Percentiles rank a stretch among this genome's conserved stretches.
Evolutionary conservation across 2,797 vertebrate genomes (phyloP).

Genomic region (Diplodus sargus): DNA sequence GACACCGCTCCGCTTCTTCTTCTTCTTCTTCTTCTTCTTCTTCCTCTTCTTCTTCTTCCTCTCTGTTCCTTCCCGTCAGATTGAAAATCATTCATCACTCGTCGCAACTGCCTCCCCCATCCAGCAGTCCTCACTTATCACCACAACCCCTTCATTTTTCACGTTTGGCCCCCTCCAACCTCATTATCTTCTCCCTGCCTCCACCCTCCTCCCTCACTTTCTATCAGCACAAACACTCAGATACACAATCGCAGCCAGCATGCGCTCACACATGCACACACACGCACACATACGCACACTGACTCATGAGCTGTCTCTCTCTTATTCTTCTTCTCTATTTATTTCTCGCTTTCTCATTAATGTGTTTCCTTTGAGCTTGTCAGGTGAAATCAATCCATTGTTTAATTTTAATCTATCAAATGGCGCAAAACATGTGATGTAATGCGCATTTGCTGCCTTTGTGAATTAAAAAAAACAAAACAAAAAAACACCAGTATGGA

Average conservation of each 20-base stretch:
- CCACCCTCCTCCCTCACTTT: conserved; percentile 35
- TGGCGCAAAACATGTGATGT: background rate
- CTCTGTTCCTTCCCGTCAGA: conserved; percentile 2
- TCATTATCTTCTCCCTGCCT: conserved; percentile 46
- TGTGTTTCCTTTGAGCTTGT: conserved; percentile 7
- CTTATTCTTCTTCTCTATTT: background rate
- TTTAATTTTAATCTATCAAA: background rate
- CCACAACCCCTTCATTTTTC: conserved; percentile 44
- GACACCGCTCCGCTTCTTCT: background rate
- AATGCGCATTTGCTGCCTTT: background rate
- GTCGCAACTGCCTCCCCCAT: conserved; percentile 25
- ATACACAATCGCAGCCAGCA: conserved; percentile 6
- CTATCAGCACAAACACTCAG: conserved; percentile 24
- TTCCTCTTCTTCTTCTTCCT: conserved; percentile 2
- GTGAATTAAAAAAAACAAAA: background rate
- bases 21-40: background rate
- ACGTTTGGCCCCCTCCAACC: conserved; percentile 41
- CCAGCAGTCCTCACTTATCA: conserved; percentile 35
- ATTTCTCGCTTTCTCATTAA: background rate
- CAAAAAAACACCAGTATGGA: background rate
- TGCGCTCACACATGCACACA: background rate
- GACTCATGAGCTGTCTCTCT: conserved; percentile 11
- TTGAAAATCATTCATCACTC: conserved; percentile 39
- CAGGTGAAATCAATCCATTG: conserved; percentile 1
- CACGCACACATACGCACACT: background rate